Evolutionary conservation across 64 coral and sea anemone genomes (phyloP).

Genomic region (Platygyra sinensis): DNA sequence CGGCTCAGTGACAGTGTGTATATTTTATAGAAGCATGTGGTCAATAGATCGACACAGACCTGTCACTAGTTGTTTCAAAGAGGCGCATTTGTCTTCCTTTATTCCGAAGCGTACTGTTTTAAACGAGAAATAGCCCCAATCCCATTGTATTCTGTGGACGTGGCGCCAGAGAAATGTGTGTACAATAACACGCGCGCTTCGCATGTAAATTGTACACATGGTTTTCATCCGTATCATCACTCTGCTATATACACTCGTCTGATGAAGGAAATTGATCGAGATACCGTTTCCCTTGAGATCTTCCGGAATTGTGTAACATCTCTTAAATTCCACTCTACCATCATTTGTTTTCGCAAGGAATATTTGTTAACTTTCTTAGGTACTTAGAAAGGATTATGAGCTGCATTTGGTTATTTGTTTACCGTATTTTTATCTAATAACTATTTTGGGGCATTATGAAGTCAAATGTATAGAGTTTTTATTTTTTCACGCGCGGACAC

Average conservation of each 20-base stretch:
- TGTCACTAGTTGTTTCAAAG: conserved; percentile 50
- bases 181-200: not conserved
- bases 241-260: conserved; percentile 42
- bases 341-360: conserved; percentile 54
- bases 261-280: conserved; percentile 35
- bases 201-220: conserved; percentile 7
- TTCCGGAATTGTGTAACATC: conserved; percentile 41
- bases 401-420: conserved; percentile 78
- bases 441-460: conserved; percentile 38
- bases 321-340: conserved; percentile 56
- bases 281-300: conserved; percentile 39
- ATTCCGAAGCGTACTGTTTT: conserved; percentile 30
- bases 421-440: conserved; percentile 69
- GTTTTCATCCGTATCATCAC: conserved; percentile 36
- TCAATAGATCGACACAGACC: conserved; percentile 36
- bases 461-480: not conserved
- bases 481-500: conserved; percentile 18
- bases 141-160: not conserved
- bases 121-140: conserved; percentile 5
- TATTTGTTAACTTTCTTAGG: conserved; percentile 66
- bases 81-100: conserved; percentile 49
- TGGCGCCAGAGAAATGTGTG: not conserved
- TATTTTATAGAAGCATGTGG: conserved; percentile 48
- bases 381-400: conserved; percentile 75
- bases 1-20: conserved; percentile 42